Evolutionary conservation across 2,797 vertebrate species (phyloP).

Genomic region (Tapirus indicus): DNA sequence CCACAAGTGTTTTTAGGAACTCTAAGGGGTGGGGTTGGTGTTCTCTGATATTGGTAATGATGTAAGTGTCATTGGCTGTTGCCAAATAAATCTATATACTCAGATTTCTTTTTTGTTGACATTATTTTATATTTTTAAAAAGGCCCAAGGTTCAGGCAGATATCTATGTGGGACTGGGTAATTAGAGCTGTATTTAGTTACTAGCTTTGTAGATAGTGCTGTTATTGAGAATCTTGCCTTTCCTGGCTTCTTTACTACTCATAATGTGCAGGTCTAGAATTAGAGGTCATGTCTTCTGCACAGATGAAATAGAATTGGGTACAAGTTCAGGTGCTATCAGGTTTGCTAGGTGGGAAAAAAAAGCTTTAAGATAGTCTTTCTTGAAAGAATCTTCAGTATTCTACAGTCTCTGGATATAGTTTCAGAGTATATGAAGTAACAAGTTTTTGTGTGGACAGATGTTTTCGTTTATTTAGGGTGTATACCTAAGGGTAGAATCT

Average conservation of each 20-base stretch:
- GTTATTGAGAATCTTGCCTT: neutral
- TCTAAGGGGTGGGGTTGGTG: neutral
- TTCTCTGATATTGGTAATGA: neutral
- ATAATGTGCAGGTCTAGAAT: neutral
- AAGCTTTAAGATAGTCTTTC: neutral
- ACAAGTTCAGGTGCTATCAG: neutral
- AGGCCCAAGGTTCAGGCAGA: neutral
- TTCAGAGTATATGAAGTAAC: neutral
- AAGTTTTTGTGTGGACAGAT: neutral
- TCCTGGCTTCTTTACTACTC: neutral
- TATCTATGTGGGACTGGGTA: neutral
- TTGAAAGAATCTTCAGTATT: neutral
- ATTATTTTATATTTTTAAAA: neutral
- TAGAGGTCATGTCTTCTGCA: neutral
- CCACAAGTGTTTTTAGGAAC: constrained; percentile 1
- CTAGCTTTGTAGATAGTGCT: neutral
- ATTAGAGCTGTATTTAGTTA: neutral
- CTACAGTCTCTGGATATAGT: neutral
- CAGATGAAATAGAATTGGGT: neutral
- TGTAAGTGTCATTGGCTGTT: neutral
- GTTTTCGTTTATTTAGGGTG: constrained; percentile 14
- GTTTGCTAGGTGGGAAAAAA: neutral
- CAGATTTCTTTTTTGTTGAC: constrained; percentile 5
- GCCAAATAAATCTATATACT: neutral
- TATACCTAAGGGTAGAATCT: neutral